Evolutionary conservation across 2,113 vertebrate genomes (phyloP).

Genomic region (Alouatta palliata): DNA sequence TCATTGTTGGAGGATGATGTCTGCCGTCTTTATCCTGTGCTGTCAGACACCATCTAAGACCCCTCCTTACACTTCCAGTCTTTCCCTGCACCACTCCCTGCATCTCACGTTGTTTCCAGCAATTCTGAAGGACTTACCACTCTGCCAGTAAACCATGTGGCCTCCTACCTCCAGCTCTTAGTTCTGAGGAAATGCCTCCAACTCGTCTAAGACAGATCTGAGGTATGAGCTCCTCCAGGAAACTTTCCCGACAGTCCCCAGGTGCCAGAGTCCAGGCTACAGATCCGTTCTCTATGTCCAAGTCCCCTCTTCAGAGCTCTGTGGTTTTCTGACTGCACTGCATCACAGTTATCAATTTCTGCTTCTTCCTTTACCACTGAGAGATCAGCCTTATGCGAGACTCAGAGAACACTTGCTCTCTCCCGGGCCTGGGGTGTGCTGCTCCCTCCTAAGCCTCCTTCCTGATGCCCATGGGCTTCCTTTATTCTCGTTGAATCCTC

Average conservation of each 20-base stretch:
- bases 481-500: not conserved
- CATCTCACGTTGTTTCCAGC: not conserved
- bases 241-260: not conserved
- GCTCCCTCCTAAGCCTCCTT: too few relatives aligned
- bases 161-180: not conserved
- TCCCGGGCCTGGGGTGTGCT: too few relatives aligned
- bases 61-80: not conserved
- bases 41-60: too few relatives aligned
- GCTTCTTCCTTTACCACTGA: not conserved
- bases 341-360: not conserved
- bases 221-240: not conserved
- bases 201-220: too few relatives aligned
- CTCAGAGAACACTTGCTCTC: not conserved
- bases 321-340: too few relatives aligned
- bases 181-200: not conserved
- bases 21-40: too few relatives aligned
- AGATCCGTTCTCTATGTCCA: not conserved
- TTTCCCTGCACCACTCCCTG: not conserved
- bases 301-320: too few relatives aligned
- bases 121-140: too few relatives aligned
- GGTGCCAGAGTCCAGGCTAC: not conserved
- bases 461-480: rapidly evolving
- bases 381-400: too few relatives aligned
- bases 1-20: not conserved
- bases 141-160: too few relatives aligned